A percentile compares a stretch with the other conserved stretches of the same genome.
phyloP scores from a whole-genome alignment of 1,140 invertebrate species.

The Battus philenor region DNA sequence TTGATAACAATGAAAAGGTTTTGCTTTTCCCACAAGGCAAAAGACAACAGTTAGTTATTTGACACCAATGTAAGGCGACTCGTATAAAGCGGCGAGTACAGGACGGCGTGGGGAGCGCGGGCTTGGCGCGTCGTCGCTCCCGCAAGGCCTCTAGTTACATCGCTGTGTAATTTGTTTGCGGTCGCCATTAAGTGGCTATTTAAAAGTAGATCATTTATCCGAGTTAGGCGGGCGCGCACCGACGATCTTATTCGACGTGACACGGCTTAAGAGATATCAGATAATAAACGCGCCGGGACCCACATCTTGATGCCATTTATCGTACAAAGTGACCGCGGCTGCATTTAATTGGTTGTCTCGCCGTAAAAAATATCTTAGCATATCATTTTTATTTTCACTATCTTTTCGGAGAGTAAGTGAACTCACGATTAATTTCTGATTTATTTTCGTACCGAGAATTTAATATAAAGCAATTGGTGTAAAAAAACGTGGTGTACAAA shows the following conservation, averaged over 20 bases:
- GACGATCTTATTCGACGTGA: conserved; percentile 57
- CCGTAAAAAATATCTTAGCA: conserved; percentile 15
- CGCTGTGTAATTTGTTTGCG: conserved; percentile 51
- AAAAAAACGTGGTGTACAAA: too few relatives aligned
- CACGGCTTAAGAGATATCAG: conserved; percentile 56
- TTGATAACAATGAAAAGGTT: too few relatives aligned
- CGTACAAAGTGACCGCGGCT: conserved; percentile 36
- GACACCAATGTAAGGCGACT: neutral
- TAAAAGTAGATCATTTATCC: conserved; percentile 53
- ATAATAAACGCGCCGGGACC: conserved; percentile 45
- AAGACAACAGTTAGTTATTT: neutral
- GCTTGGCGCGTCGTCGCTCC: conserved; percentile 1
- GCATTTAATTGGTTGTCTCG: conserved; percentile 47
- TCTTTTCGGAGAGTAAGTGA: conserved; percentile 6
- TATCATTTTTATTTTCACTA: conserved; percentile 8
- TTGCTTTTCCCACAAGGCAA: neutral
- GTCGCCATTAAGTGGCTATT: conserved; percentile 51
- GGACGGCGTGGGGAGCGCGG: too few relatives aligned
- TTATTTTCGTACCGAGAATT: too few relatives aligned
- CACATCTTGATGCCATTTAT: conserved; percentile 51
- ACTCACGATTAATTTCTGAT: too few relatives aligned
- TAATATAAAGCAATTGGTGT: too few relatives aligned
- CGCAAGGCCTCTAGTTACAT: conserved; percentile 28
- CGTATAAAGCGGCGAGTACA: neutral
- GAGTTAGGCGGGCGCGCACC: conserved; percentile 28